phyloP scores from a whole-genome alignment of 2,888 invertebrate genomes.

The Tortricodes alternella region DNA sequence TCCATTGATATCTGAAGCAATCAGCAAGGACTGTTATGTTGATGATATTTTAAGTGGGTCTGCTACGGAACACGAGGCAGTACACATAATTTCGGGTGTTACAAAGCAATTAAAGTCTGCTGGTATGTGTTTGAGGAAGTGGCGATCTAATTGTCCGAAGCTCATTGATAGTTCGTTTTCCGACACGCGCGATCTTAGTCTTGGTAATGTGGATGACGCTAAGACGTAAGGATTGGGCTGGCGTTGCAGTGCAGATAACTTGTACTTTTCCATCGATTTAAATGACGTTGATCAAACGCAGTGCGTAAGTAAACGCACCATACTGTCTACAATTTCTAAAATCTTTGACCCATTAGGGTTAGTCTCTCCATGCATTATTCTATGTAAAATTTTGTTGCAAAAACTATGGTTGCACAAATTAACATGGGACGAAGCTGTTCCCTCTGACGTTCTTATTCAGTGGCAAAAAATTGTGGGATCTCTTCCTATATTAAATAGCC shows the following conservation, averaged over 20 bases:
- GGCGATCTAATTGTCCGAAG: not conserved
- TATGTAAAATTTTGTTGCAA: conserved; percentile 23
- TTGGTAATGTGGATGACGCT: not conserved
- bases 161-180: not conserved
- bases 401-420: not conserved
- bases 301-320: not conserved
- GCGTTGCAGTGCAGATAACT: conserved; percentile 26
- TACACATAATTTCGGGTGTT: not conserved
- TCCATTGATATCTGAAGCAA: conserved; percentile 29
- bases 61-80: not conserved
- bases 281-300: too few relatives aligned
- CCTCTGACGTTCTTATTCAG: not conserved
- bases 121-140: conserved; percentile 1
- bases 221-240: conserved; percentile 20
- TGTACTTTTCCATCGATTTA: conserved; percentile 20
- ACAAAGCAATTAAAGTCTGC: not conserved
- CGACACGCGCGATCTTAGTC: not conserved
- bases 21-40: conserved; percentile 39
- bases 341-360: conserved; percentile 26
- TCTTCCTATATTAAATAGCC: not conserved
- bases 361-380: conserved; percentile 15
- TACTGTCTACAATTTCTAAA: not conserved
- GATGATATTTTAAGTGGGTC: conserved; percentile 35
- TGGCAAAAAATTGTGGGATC: not conserved
- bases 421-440: not conserved